A percentile compares a stretch with the other conserved stretches of the same genome.
These are phyloP conservation scores for Trematocara macrostoma DNA, from an alignment of 2,113 vertebrate genomes.

Conservation along the genomic window DNA sequence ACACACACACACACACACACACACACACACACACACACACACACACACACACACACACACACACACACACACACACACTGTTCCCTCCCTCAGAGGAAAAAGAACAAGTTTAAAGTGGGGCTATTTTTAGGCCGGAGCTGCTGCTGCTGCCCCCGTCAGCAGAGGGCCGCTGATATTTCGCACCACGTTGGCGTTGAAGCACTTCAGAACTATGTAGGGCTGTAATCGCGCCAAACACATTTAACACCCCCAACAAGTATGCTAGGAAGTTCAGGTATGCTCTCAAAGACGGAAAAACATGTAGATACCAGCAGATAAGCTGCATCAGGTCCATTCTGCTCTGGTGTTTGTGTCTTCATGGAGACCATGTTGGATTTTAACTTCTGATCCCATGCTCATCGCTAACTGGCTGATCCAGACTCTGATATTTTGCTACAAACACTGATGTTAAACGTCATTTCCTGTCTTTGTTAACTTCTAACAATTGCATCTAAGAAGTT, in stretches of 20 bases:
- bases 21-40: slow-evolving; percentile 1
- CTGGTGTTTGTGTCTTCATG: background rate
- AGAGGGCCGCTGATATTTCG: slow-evolving; percentile 30
- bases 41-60: background rate
- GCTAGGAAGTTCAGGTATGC: background rate
- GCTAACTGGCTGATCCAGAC: background rate
- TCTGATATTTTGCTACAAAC: slow-evolving; percentile 13
- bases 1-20: background rate
- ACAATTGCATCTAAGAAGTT: background rate
- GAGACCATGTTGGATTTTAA: background rate
- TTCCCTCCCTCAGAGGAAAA: slow-evolving; percentile 4
- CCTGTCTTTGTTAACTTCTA: slow-evolving; percentile 11
- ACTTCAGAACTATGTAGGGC: slow-evolving; percentile 41
- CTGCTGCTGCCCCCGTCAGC: slow-evolving; percentile 3
- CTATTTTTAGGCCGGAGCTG: slow-evolving; percentile 54
- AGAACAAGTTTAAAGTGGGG: slow-evolving; percentile 35
- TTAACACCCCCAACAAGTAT: slow-evolving; percentile 12
- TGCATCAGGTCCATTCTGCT: background rate
- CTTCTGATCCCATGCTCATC: background rate
- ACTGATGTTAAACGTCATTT: background rate
- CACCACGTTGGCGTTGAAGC: slow-evolving; percentile 21
- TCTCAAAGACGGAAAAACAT: background rate
- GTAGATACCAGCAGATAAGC: background rate
- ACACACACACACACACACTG: background rate
- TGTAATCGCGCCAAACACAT: slow-evolving; percentile 5